Evolutionary conservation across 2,888 invertebrate species (phyloP).

Genomic region (Alentia gelatinosa): DNA sequence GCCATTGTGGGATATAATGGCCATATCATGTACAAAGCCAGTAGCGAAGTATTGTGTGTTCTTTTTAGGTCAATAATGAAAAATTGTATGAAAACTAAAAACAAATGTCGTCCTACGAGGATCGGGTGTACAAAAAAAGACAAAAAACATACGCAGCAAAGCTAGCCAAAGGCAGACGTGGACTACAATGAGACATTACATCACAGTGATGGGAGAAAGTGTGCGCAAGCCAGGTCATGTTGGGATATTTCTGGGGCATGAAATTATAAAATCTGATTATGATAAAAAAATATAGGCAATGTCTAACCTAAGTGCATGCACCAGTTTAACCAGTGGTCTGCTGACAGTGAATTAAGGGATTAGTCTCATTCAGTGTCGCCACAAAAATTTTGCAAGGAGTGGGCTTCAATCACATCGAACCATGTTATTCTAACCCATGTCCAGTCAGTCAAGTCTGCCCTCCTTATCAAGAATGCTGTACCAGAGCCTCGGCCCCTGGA

Average conservation of each 20-base stretch:
- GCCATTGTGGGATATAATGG: background rate
- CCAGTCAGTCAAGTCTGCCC: no score
- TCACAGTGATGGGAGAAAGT: background rate
- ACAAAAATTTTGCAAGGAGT: no score
- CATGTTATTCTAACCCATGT: no score
- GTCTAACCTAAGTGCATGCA: no score
- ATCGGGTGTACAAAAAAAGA: background rate
- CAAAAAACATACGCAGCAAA: background rate
- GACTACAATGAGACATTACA: background rate
- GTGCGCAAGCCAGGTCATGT: background rate
- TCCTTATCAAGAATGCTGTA: no score
- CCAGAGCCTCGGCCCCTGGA: no score
- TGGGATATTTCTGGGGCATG: background rate
- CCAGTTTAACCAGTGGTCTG: no score
- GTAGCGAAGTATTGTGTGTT: slow-evolving; percentile 33
- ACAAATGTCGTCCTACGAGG: background rate
- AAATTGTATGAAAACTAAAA: slow-evolving; percentile 2
- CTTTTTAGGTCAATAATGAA: slow-evolving; percentile 41
- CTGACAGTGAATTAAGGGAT: background rate
- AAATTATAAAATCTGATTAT: no score
- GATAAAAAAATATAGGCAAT: no score
- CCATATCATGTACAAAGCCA: slow-evolving; percentile 41
- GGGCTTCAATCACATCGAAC: no score
- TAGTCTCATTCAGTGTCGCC: no score
- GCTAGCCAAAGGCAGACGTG: background rate